A percentile compares a stretch with the other conserved stretches of the same genome.
These are phyloP conservation scores for Lepus oiostolus DNA, from an alignment of 2,797 vertebrate genomes.

Conservation along the genomic window DNA sequence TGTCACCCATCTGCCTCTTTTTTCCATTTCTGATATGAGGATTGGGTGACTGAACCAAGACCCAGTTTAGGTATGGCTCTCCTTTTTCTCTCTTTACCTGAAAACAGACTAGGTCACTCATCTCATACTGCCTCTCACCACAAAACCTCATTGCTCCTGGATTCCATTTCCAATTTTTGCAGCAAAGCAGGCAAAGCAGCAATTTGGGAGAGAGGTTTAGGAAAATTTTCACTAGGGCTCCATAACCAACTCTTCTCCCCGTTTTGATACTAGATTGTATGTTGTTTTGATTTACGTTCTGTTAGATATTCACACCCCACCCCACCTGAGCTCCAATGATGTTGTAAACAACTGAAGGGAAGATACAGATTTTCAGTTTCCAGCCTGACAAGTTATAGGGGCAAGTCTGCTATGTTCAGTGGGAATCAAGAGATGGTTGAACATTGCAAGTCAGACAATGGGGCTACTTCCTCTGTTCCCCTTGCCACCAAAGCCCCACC, in stretches of 20 bases:
- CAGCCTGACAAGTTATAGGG: background rate
- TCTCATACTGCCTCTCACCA: background rate
- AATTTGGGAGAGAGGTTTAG: background rate
- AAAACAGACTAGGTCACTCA: background rate
- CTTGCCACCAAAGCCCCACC: background rate
- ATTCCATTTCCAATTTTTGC: background rate
- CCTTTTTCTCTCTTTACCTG: slow-evolving; percentile 24
- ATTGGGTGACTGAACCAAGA: background rate
- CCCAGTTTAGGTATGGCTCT: background rate
- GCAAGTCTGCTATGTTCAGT: background rate
- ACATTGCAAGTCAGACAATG: background rate
- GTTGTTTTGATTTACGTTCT: background rate
- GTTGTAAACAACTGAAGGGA: background rate
- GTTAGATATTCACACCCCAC: background rate
- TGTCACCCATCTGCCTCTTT: background rate
- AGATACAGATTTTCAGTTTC: background rate
- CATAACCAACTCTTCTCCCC: background rate
- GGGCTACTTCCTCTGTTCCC: rapidly evolving
- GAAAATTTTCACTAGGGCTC: background rate
- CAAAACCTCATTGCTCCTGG: background rate
- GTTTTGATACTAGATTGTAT: background rate
- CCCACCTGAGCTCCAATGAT: background rate
- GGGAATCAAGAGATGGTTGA: background rate
- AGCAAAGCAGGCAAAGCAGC: background rate
- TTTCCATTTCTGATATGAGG: background rate